Conservation (phyloP, 2,888 invertebrate species). For the Horisme vitalbata region DNA sequence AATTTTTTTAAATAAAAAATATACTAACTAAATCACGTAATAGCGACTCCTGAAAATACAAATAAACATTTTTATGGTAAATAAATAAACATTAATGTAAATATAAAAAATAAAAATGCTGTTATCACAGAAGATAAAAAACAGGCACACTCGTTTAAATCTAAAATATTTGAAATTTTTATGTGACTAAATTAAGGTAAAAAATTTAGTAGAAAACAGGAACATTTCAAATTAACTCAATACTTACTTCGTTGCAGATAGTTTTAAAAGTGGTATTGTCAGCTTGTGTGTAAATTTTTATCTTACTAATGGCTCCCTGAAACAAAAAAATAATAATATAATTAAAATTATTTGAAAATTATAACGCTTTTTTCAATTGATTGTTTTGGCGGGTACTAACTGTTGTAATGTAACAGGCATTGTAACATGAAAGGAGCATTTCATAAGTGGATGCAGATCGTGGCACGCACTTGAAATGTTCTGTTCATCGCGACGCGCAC, state of each 20-base stretch:
- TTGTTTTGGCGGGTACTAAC: too few relatives aligned
- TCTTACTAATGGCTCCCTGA: constrained; percentile 55
- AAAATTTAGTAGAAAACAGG: not conserved
- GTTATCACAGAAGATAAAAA: constrained; percentile 9
- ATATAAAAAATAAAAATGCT: not conserved
- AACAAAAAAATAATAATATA: too few relatives aligned
- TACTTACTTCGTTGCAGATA: constrained; percentile 52
- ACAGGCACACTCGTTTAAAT: too few relatives aligned
- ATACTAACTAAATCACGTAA: constrained; percentile 62
- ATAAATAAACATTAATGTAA: not conserved
- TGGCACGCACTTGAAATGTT: too few relatives aligned
- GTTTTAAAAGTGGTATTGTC: constrained; percentile 15
- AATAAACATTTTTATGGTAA: constrained; percentile 22
- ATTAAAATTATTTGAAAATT: too few relatives aligned
- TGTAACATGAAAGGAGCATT: too few relatives aligned
- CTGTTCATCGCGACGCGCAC: too few relatives aligned
- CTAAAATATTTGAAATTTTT: too few relatives aligned
- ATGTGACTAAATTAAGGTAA: too few relatives aligned
- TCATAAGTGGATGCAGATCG: too few relatives aligned
- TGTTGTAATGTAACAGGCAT: too few relatives aligned
- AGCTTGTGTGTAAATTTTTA: constrained; percentile 45
- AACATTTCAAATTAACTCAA: not conserved
- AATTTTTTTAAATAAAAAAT: constrained; percentile 31
- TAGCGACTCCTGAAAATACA: constrained; percentile 52
- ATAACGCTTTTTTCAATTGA: too few relatives aligned